A percentile compares a stretch with the other conserved stretches of the same genome.
Conservation (phyloP, 2,888 invertebrate genomes). For the Nemotelus nigrinus region DNA sequence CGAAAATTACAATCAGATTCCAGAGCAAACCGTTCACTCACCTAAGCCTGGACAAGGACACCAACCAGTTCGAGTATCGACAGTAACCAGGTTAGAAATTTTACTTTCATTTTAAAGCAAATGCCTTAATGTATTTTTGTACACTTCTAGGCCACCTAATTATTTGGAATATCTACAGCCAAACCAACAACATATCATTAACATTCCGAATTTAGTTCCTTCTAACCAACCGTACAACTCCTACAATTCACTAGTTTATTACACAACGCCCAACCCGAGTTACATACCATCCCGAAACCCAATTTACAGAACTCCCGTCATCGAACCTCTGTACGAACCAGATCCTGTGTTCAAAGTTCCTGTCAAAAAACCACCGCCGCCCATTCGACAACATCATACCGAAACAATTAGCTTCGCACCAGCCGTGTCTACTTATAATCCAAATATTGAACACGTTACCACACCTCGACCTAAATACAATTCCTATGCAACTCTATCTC, state of each 20-base stretch:
- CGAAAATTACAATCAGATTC: conserved; percentile 15
- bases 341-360: conserved; percentile 23
- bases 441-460: conserved; percentile 46
- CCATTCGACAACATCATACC: conserved; percentile 49
- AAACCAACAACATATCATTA: conserved; percentile 15
- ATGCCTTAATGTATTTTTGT: background rate
- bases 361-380: conserved; percentile 44
- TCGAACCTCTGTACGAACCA: conserved; percentile 28
- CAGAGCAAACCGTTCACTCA: background rate
- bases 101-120: background rate
- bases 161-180: conserved; percentile 46
- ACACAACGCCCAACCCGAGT: conserved; percentile 47
- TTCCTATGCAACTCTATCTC: conserved; percentile 6
- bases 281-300: conserved; percentile 5
- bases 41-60: background rate
- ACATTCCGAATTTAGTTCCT: background rate
- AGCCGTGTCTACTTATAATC: conserved; percentile 46
- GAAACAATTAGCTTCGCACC: conserved; percentile 49
- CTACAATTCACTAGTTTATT: conserved; percentile 36
- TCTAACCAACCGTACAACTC: background rate
- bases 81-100: background rate
- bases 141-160: conserved; percentile 32
- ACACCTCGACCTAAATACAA: conserved; percentile 37
- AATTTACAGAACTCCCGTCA: background rate
- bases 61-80: background rate